Evolutionary conservation across 2,113 vertebrate species (phyloP), one percentile per base, ranked within the genome.

Genomic region (Archocentrus centrarchus): DNA sequence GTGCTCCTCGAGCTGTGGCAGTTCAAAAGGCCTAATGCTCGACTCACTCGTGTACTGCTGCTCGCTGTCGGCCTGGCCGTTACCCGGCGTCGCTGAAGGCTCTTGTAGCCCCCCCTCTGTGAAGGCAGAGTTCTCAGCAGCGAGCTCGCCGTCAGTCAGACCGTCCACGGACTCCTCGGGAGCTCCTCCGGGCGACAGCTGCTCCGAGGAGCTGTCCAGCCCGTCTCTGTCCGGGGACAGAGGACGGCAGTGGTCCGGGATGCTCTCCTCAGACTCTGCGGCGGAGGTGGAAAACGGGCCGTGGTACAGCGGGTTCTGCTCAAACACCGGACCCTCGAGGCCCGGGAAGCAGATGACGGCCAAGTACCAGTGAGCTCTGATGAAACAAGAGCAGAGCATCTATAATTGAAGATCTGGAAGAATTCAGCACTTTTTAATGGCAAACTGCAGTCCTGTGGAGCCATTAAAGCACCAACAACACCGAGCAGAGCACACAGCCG

Each of bases 261-360:
- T 92, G 76, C 93, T 95, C 76, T 96, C 95, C 58, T 97, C 97
- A 8, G 93, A 80, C 59, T 90, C 14, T 0, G 47, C 15, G 18
- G 37, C 0, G 4, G 60, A 24, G 59, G 73, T 39, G 0, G 81
- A 53, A 2, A 30, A 6, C 2, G 8, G 39, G 6, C 94, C 94
- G 83, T 95, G 96, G 83, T 95, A 97, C 80, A 96, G 93, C 11
- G 96, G 96, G 95, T 98, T 98, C 81, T 96, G 93, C 91, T 98
- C 97, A 68, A 93, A 93, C 64, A 95, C 92, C 2, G 97, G 95
- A 80, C 95, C 96, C 89, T 97, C 95, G 37, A 98, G 96, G 82
- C 98, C 98, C 79, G 98, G 98, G 91, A 99, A 99, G 94, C 98
- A 99, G 94, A 99, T 98, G 86, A 99, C 97, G 41, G 98, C 98